Evolutionary conservation across 2,113 vertebrate species (phyloP).

Genomic region (Orthochromis indermauri): DNA sequence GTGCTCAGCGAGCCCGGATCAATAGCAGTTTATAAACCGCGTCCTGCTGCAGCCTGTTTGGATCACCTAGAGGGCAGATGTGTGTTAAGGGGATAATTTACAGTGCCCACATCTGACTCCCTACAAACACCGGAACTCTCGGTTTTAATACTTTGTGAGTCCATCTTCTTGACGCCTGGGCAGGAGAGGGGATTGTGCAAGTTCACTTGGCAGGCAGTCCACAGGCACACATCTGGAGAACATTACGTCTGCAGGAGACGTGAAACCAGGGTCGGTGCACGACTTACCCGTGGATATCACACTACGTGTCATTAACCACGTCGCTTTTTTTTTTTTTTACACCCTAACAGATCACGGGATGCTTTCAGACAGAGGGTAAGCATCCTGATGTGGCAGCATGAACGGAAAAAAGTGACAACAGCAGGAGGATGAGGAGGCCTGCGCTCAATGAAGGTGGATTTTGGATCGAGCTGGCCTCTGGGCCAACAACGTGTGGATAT

Average conservation of each 20-base stretch:
- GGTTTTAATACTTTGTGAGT: constrained; percentile 43
- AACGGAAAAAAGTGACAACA: background rate
- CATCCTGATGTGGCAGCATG: constrained; percentile 4
- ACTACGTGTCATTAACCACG: constrained; percentile 58
- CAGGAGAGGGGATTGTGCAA: constrained; percentile 70
- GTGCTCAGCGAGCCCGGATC: background rate
- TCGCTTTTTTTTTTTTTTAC: background rate
- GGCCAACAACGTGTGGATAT: background rate
- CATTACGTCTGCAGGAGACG: constrained; percentile 69
- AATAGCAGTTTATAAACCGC: background rate
- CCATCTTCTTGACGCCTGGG: constrained; percentile 62
- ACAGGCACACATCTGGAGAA: constrained; percentile 70
- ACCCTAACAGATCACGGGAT: background rate
- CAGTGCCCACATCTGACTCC: background rate
- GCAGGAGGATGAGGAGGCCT: constrained; percentile 10
- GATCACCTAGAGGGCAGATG: background rate
- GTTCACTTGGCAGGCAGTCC: constrained; percentile 69
- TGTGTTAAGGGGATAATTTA: background rate
- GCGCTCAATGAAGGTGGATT: background rate
- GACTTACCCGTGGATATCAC: constrained; percentile 52
- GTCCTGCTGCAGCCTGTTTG: background rate
- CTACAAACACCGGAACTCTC: constrained; percentile 4
- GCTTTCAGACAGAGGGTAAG: background rate
- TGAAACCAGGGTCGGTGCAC: constrained; percentile 53
- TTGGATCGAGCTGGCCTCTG: background rate